A percentile compares a stretch with the other conserved stretches of the same genome.
These are phyloP conservation scores for Neoaliturus tenellus DNA, from an alignment of 2,888 invertebrate genomes.

Conservation along the genomic window DNA sequence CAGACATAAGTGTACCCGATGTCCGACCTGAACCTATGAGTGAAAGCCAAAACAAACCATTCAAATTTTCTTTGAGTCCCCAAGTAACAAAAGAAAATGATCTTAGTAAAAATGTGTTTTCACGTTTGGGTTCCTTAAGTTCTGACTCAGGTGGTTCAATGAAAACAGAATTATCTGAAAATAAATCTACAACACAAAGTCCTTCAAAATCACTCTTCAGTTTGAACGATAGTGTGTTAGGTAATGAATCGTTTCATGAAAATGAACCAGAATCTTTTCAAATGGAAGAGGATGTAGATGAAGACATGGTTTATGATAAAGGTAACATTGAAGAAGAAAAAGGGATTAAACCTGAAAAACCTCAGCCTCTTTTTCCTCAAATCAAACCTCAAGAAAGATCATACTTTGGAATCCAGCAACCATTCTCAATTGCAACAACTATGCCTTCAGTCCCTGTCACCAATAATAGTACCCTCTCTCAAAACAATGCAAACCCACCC, in stretches of 20 bases:
- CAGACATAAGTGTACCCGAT: neutral
- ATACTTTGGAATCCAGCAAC: neutral
- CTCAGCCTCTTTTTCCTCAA: neutral
- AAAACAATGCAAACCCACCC: neutral
- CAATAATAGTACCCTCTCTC: neutral
- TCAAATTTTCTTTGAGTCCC: conserved; percentile 34
- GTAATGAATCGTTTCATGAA: neutral
- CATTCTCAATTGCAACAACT: neutral
- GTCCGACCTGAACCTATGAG: neutral
- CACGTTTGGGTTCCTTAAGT: neutral
- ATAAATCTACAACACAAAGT: neutral
- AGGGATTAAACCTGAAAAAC: neutral
- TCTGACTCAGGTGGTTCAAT: no score
- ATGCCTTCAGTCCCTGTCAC: neutral
- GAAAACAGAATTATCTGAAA: neutral
- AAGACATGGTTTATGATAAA: conserved; percentile 20
- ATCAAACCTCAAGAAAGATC: neutral
- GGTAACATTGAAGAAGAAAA: neutral
- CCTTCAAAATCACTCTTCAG: neutral
- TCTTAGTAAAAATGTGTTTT: neutral
- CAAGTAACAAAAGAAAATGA: neutral
- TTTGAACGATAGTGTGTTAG: neutral
- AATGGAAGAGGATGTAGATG: neutral
- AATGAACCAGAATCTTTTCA: neutral
- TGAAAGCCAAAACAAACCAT: neutral